A percentile compares a stretch with the other conserved stretches of the same genome.
Evolutionary conservation across 2,113 vertebrate genomes (phyloP).

Genomic region (Pelecanus crispus): DNA sequence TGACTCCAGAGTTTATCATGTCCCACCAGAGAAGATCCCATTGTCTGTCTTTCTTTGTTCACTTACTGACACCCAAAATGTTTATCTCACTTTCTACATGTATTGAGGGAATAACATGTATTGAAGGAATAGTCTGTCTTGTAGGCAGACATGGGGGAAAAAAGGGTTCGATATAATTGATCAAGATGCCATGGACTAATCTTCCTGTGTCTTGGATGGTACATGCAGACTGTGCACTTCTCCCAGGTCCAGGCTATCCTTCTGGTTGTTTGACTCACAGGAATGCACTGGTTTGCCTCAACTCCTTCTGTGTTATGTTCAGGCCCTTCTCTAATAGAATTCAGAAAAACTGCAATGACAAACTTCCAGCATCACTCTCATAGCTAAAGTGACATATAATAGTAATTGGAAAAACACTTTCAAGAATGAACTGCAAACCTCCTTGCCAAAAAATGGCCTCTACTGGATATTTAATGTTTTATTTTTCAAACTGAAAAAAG

Average conservation of each 20-base stretch:
- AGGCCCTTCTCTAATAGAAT: not conserved
- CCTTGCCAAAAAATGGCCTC: not conserved
- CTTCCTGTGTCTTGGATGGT: not conserved
- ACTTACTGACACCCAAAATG: not conserved
- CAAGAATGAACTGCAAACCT: not conserved
- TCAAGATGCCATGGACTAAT: not conserved
- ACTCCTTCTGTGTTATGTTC: not conserved
- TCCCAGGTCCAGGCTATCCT: not conserved
- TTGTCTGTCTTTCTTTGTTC: not conserved
- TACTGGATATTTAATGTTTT: not conserved
- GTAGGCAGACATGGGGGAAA: not conserved
- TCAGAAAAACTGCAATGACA: not conserved
- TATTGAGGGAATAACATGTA: not conserved
- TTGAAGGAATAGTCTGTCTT: not conserved
- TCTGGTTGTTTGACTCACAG: not conserved
- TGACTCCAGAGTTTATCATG: not conserved
- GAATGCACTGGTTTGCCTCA: not conserved
- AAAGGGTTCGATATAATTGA: not conserved
- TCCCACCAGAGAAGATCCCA: not conserved
- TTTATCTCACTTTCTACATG: not conserved
- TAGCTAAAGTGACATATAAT: not conserved
- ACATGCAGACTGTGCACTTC: not conserved
- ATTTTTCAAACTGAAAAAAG: not conserved
- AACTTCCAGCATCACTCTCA: not conserved
- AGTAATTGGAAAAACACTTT: not conserved